Evolutionary conservation across 2,888 invertebrate species (phyloP).

Genomic region (Eupeodes latifasciatus): DNA sequence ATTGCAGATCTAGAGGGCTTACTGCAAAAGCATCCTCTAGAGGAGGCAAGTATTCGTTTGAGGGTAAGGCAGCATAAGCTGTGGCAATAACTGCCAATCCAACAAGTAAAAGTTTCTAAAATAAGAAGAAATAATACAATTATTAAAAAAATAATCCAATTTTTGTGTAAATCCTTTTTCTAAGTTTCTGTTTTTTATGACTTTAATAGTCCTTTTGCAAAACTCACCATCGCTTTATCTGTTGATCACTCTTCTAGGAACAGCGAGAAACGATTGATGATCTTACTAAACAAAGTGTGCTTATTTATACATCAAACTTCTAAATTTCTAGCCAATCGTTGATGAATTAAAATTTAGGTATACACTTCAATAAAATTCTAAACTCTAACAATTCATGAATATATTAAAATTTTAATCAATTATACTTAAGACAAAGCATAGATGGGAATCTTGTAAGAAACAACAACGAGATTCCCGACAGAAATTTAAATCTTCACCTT

Average conservation of each 20-base stretch:
- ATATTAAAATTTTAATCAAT: constrained; percentile 55
- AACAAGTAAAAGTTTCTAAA: constrained; percentile 68
- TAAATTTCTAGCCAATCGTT: constrained; percentile 50
- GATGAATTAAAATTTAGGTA: constrained; percentile 45
- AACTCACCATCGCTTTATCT: constrained; percentile 61
- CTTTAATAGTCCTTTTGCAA: not conserved
- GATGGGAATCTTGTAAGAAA: constrained; percentile 58
- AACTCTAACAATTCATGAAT: constrained; percentile 68
- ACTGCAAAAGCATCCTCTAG: constrained; percentile 51
- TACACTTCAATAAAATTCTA: constrained; percentile 58
- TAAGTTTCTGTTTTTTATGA: not conserved
- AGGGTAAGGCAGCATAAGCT: constrained; percentile 81
- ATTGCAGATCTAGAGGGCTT: constrained; percentile 59
- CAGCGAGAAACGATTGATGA: constrained; percentile 70
- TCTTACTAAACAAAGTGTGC: constrained; percentile 39
- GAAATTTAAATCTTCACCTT: constrained; percentile 22
- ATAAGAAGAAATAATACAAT: constrained; percentile 9
- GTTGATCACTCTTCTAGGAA: constrained; percentile 67
- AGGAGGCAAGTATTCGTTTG: constrained; percentile 80
- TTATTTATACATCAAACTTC: constrained; percentile 70
- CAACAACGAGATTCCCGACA: constrained; percentile 31
- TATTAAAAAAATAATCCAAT: constrained; percentile 33
- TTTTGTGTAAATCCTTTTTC: not conserved
- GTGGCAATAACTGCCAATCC: constrained; percentile 78
- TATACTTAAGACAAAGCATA: constrained; percentile 13